Evolutionary conservation across 2,888 invertebrate species (phyloP).

Genomic region (Trissolcus japonicus): DNA sequence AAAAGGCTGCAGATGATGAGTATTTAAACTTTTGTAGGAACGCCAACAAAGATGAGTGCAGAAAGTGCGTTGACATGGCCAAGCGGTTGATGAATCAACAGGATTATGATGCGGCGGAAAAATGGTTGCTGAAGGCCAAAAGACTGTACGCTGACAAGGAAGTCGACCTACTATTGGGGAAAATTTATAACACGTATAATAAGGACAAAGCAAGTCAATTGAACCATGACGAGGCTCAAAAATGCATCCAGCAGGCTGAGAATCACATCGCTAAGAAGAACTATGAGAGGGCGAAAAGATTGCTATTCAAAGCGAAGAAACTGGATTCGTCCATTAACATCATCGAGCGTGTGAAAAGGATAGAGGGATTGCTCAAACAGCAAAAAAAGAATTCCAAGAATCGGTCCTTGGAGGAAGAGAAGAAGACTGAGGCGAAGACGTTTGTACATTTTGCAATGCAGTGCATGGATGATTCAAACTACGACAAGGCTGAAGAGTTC

Average conservation of each 20-base stretch:
- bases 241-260: constrained; percentile 91
- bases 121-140: constrained; percentile 92
- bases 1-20: not conserved
- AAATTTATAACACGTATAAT: constrained; percentile 7
- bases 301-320: constrained; percentile 83
- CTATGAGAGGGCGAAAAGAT: constrained; percentile 90
- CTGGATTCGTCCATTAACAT: constrained; percentile 85
- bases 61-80: constrained; percentile 91
- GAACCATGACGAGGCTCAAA: constrained; percentile 81
- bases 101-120: constrained; percentile 89
- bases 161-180: constrained; percentile 2
- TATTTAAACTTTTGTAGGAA: not conserved
- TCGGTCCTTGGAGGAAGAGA: not conserved
- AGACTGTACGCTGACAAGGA: constrained; percentile 62
- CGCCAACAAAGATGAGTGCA: constrained; percentile 91
- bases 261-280: constrained; percentile 85
- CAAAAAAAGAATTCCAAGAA: not conserved
- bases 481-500: not conserved
- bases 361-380: not conserved
- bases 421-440: constrained; percentile 15
- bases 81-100: constrained; percentile 85
- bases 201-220: not conserved
- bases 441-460: too few species aligned
- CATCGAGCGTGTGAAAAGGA: constrained; percentile 78
- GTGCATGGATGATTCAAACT: too few species aligned